phyloP scores from a whole-genome alignment of 2,113 vertebrate species.

The Neomonachus schauinslandi region DNA sequence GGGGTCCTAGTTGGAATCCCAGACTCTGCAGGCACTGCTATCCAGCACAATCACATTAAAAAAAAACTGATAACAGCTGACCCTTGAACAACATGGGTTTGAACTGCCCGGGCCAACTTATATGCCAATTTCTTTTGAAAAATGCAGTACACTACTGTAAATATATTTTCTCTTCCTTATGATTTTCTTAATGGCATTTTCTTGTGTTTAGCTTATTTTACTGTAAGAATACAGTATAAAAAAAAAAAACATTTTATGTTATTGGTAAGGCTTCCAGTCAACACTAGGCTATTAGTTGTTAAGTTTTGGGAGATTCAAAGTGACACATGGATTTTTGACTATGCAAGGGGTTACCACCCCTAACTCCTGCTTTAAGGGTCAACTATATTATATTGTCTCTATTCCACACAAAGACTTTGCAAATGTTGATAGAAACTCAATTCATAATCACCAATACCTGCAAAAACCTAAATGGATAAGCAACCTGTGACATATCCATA shows the following conservation, averaged over 20 bases:
- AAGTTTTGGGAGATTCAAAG: background rate
- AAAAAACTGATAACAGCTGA: background rate
- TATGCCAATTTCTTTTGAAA: background rate
- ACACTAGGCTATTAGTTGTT: background rate
- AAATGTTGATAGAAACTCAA: background rate
- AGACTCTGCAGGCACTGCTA: background rate
- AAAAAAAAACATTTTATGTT: background rate
- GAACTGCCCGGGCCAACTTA: background rate
- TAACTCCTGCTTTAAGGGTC: background rate
- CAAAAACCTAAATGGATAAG: background rate
- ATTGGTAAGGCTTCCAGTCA: background rate
- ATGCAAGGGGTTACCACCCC: background rate
- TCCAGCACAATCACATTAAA: background rate
- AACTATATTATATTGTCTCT: background rate
- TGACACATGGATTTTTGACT: background rate
- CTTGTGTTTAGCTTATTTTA: background rate
- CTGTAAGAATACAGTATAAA: background rate
- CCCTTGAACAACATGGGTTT: background rate
- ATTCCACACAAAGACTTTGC: background rate
- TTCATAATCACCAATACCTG: background rate
- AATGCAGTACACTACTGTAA: background rate
- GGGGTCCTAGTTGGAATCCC: background rate
- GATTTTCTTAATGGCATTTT: background rate
- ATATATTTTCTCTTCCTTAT: background rate
- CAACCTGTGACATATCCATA: background rate